phyloP scores from a whole-genome alignment of 2,797 vertebrate genomes.

The Miichthys miiuy region DNA sequence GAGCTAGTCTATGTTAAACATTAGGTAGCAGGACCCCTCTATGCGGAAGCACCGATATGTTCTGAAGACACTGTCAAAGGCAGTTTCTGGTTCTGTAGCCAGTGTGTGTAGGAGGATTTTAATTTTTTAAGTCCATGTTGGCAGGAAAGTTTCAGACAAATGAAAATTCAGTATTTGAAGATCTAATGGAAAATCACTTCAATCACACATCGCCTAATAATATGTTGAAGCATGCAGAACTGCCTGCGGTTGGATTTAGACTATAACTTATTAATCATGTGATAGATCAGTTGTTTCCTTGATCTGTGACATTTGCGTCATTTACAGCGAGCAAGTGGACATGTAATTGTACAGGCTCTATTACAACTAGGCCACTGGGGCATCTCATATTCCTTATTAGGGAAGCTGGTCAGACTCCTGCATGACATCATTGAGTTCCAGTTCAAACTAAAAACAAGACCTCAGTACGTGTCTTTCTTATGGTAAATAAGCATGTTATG shows the following conservation, averaged over 20 bases:
- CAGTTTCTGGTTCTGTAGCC: background rate
- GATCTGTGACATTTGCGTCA: background rate
- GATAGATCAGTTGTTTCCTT: background rate
- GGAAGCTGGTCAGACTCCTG: constrained; percentile 8
- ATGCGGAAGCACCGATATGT: background rate
- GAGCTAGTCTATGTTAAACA: constrained; percentile 19
- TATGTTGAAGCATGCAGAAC: background rate
- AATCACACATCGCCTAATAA: background rate
- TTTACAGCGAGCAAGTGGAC: constrained; percentile 6
- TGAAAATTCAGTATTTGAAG: constrained; percentile 12
- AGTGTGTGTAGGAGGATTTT: constrained; percentile 17
- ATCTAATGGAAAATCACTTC: constrained; percentile 4
- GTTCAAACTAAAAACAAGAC: constrained; percentile 37
- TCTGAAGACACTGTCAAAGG: constrained; percentile 16
- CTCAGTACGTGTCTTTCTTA: constrained; percentile 3
- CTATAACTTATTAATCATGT: background rate
- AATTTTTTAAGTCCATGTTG: constrained; percentile 1
- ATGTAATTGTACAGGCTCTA: constrained; percentile 9
- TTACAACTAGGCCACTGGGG: constrained; percentile 20
- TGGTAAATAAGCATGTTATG: constrained; percentile 13
- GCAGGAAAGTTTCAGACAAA: constrained; percentile 12
- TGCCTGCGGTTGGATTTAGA: background rate
- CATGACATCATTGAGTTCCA: constrained; percentile 22
- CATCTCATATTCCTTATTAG: constrained; percentile 19
- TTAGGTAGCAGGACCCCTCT: constrained; percentile 11